Evolutionary conservation across 2,113 vertebrate species (phyloP).

Genomic region (Dicerorhinus sumatrensis): DNA sequence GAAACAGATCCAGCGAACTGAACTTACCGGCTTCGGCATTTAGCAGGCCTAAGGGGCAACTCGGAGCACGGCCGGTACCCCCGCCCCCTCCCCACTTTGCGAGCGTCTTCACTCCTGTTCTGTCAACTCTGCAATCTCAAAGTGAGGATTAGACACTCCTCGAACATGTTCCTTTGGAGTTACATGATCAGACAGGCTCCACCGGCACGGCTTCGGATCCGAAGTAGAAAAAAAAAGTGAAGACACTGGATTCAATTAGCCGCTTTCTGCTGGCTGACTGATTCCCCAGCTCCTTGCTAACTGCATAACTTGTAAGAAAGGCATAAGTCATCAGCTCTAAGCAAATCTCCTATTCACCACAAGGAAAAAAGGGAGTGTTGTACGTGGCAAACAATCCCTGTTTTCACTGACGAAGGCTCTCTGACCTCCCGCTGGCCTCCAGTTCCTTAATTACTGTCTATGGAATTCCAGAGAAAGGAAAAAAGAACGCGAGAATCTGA

Average conservation of each 20-base stretch:
- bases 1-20: slow-evolving; percentile 83
- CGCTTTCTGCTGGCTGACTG: slow-evolving; percentile 86
- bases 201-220: slow-evolving; percentile 78
- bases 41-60: slow-evolving; percentile 83
- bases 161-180: slow-evolving; percentile 82
- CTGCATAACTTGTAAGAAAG: slow-evolving; percentile 90
- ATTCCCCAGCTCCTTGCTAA: slow-evolving; percentile 84
- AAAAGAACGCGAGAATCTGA: slow-evolving; percentile 84
- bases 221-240: slow-evolving; percentile 72
- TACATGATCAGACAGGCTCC: slow-evolving; percentile 86
- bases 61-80: slow-evolving; percentile 61
- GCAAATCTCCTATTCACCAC: slow-evolving; percentile 92
- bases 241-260: slow-evolving; percentile 89
- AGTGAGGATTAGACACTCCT: slow-evolving; percentile 81
- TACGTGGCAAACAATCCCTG: slow-evolving; percentile 95
- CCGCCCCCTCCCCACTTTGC: slow-evolving; percentile 54
- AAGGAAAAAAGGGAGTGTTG: slow-evolving; percentile 96
- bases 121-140: slow-evolving; percentile 80
- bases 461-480: slow-evolving; percentile 93
- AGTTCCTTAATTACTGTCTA: slow-evolving; percentile 94
- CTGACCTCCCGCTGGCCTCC: slow-evolving; percentile 95
- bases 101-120: slow-evolving; percentile 71
- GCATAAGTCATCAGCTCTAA: slow-evolving; percentile 91
- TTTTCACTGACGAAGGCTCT: slow-evolving; percentile 92
- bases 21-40: slow-evolving; percentile 93